phyloP scores from a whole-genome alignment of 1,140 invertebrate genomes.

The Zaprionus camerounensis region DNA sequence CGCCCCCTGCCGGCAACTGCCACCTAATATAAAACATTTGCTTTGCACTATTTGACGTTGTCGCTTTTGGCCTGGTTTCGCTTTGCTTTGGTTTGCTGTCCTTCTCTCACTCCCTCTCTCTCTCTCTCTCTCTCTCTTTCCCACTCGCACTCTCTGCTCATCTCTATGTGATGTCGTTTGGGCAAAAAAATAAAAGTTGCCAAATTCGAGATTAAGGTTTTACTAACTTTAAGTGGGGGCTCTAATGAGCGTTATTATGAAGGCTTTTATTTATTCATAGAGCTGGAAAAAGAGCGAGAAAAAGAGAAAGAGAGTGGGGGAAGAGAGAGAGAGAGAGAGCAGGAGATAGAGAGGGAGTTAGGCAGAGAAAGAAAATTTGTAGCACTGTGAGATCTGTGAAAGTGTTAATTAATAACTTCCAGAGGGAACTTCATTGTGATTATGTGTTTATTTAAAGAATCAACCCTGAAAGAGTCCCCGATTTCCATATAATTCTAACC shows the following conservation, averaged over 20 bases:
- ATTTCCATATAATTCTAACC: background rate
- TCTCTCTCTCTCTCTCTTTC: conserved; percentile 14
- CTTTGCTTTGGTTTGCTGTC: conserved; percentile 25
- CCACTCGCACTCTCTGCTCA: conserved; percentile 18
- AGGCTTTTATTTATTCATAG: conserved; percentile 32
- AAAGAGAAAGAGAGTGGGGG: background rate
- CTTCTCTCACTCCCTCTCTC: conserved; percentile 1
- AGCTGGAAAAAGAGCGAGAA: background rate
- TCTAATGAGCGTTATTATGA: conserved; percentile 70
- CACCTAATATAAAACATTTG: conserved; percentile 70
- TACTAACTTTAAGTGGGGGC: conserved; percentile 37
- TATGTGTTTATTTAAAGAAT: background rate
- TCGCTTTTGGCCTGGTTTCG: conserved; percentile 39
- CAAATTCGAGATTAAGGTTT: conserved; percentile 65
- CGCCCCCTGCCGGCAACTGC: conserved; percentile 61
- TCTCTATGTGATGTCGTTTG: conserved; percentile 29
- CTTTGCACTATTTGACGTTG: conserved; percentile 70
- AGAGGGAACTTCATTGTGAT: background rate
- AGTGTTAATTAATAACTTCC: background rate
- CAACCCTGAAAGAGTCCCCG: background rate
- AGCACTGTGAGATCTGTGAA: background rate
- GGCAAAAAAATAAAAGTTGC: conserved; percentile 34
- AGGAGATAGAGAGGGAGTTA: too few species aligned
- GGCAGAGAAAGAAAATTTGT: background rate
- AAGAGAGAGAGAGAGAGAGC: background rate